These are phyloP conservation scores for Ricordea florida DNA, from an alignment of 92 coral and sea anemone genomes.

Conservation along the genomic window DNA sequence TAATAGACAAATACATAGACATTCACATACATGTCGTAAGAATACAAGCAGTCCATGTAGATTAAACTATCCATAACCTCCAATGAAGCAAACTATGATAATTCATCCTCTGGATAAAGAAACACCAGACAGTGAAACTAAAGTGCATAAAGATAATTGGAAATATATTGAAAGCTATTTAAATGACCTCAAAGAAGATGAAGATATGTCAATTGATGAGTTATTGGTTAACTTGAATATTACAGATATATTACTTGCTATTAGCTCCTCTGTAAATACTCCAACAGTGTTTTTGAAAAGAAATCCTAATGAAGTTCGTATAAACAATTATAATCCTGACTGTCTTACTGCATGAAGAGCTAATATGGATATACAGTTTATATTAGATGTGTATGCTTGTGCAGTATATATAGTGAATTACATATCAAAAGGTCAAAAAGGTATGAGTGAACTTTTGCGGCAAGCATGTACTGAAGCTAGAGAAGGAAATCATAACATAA, in stretches of 20 bases:
- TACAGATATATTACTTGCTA: conserved; percentile 42
- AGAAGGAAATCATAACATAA: conserved; percentile 51
- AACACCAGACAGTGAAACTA: neutral
- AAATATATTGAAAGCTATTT: conserved; percentile 14
- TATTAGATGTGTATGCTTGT: no score
- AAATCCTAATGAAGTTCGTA: conserved; percentile 33
- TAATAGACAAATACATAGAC: conserved; percentile 40
- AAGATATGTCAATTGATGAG: conserved; percentile 45
- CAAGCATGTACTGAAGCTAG: conserved; percentile 58
- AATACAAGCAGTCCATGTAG: neutral
- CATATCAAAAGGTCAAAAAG: conserved; percentile 67
- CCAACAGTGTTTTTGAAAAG: conserved; percentile 46
- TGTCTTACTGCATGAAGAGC: no score
- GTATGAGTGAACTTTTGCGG: conserved; percentile 56
- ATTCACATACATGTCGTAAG: conserved; percentile 64
- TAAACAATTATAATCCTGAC: conserved; percentile 54
- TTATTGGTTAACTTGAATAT: conserved; percentile 12
- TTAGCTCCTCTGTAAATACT: conserved; percentile 36
- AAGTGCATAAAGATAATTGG: conserved; percentile 11
- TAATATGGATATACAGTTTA: no score
- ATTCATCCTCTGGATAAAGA: neutral
- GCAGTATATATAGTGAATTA: conserved; percentile 44
- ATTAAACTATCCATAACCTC: conserved; percentile 3
- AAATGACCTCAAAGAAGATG: conserved; percentile 25
- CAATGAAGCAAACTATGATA: no score